Evolutionary conservation across 2,113 vertebrate species (phyloP).

Genomic region (Muscicapa adusta): DNA sequence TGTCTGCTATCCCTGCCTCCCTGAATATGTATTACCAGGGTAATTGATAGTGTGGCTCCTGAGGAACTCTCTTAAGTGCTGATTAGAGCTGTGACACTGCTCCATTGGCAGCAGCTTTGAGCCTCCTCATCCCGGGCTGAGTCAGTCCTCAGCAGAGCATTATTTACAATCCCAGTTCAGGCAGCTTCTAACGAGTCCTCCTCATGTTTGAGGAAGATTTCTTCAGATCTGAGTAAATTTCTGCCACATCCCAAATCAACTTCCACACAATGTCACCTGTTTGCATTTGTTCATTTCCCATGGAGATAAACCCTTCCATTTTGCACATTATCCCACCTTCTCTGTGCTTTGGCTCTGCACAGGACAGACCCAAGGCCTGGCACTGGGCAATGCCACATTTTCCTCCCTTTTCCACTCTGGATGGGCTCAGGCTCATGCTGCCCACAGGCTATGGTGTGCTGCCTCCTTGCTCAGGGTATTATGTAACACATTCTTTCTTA

Average conservation of each 20-base stretch:
- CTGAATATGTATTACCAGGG: conserved; percentile 35
- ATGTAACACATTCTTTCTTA: neutral
- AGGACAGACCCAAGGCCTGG: neutral
- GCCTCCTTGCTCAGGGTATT: neutral
- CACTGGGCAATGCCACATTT: neutral
- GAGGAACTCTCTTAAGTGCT: conserved; percentile 27
- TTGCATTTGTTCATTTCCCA: neutral
- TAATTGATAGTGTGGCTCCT: conserved; percentile 32
- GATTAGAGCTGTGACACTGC: conserved; percentile 10
- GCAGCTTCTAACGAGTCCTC: neutral
- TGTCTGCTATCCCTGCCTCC: conserved; percentile 12
- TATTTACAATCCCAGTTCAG: conserved; percentile 8
- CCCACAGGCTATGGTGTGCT: neutral
- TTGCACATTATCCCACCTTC: fast-evolving
- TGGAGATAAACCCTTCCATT: neutral
- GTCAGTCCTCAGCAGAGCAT: neutral
- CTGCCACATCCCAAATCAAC: neutral
- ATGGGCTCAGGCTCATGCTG: neutral
- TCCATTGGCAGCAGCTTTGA: conserved; percentile 19
- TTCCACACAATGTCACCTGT: neutral
- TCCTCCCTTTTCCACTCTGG: neutral
- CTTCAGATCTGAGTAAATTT: neutral
- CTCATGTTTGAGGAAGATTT: neutral
- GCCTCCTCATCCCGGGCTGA: conserved; percentile 1
- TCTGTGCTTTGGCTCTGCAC: neutral